Evolutionary conservation across 1,140 invertebrate species (phyloP), one percentile per base, ranked within the genome.

Genomic region (Periplaneta americana): DNA sequence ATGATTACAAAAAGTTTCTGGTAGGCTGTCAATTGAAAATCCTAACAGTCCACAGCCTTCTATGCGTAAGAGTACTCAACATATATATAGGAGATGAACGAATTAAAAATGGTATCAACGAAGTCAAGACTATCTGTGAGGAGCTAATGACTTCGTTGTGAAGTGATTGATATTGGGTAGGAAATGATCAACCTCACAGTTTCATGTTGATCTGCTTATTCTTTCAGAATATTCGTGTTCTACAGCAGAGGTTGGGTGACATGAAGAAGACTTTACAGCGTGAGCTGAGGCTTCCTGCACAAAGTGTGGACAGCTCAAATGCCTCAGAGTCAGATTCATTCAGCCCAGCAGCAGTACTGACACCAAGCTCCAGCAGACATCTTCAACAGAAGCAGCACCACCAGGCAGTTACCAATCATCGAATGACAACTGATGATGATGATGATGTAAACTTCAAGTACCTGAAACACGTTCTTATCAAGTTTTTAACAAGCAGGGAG

Each of bases 191-290:
- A n/a, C n/a, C n/a, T n/a, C n/a, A n/a, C n/a, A n/a, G n/a, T n/a
- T 48, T 8, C 15, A 17, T 48, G 39, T 4, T 18, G 15, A 48
- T 48, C 15, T 15, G 39, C 13, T 17, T 4, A 48, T 82, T 84
- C 80, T 83, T 86, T 92, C 87, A 97, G 96, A 94, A 93, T 88
- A 94, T 98, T 84, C 96, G 97, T 89, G 93, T 95, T 57, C 91
- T 97, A 82, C 95, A 97, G 85, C 95, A 97, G 87, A 91, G 95
- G 82, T 88, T 98, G 85, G 91, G 92, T 8, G 96, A 98, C 86
- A 93, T 98, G 90, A 97, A 97, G 86, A 97, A 98, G 87, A 97
- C 96, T 0, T 88, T 98, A 66, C 96, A 98, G 86, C 91, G 94
- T 82, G 96, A 98, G 87, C 87, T 98, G 36, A 93, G 93, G 85